Evolutionary conservation across 2,888 invertebrate species (phyloP).

Genomic region (Allacma fusca): DNA sequence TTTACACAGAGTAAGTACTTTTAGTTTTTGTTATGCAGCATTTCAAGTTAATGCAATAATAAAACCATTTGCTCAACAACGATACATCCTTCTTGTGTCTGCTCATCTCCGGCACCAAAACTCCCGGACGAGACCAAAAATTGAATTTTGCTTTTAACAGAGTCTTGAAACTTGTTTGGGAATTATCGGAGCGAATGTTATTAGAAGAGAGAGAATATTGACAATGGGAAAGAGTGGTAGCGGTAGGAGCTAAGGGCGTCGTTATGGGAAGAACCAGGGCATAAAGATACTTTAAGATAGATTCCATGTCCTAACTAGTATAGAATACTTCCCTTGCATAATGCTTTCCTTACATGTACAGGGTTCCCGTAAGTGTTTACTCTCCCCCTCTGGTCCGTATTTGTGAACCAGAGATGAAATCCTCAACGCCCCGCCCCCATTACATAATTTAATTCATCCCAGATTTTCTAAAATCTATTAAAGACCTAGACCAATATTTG

Average conservation of each 20-base stretch:
- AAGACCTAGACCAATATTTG: too few species aligned
- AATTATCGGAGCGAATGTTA: constrained; percentile 16
- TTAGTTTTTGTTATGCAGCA: not conserved
- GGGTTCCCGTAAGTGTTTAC: too few species aligned
- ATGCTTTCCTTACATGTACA: too few species aligned
- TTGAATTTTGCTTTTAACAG: constrained; percentile 12
- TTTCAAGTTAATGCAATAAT: constrained; percentile 12
- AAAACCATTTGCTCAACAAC: constrained; percentile 6
- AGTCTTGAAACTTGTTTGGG: not conserved
- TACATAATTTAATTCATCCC: too few species aligned
- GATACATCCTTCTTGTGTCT: not conserved
- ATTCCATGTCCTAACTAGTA: not conserved
- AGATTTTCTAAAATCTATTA: too few species aligned
- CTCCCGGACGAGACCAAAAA: not conserved
- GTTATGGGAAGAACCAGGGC: not conserved
- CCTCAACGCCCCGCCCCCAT: too few species aligned
- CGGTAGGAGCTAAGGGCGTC: not conserved
- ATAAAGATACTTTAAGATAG: not conserved
- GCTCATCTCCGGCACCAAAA: too few species aligned
- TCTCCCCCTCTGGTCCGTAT: too few species aligned
- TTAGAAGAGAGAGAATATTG: constrained; percentile 3
- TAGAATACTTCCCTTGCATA: not conserved
- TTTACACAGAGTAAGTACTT: constrained; percentile 16
- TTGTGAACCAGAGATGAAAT: too few species aligned
- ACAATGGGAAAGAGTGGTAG: not conserved